Percentiles rank a stretch among this genome's conserved stretches.
Evolutionary conservation across 2,888 invertebrate species (phyloP).

Genomic region (Harpagoxenus sublaevis): DNA sequence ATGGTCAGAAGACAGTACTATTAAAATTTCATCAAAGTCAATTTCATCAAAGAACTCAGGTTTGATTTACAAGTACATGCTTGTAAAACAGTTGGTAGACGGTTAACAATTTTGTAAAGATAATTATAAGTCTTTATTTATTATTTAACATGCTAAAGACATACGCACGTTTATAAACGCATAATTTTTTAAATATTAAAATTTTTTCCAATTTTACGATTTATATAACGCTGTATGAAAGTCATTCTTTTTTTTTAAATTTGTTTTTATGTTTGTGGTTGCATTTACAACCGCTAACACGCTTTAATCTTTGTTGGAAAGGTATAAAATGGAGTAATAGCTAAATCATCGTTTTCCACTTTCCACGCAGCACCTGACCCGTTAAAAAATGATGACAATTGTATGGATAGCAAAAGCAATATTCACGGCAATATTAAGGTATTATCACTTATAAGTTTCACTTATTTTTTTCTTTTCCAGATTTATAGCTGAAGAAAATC

Average conservation of each 20-base stretch:
- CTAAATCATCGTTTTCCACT: slow-evolving; percentile 77
- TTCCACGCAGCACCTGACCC: slow-evolving; percentile 77
- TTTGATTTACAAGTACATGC: slow-evolving; percentile 58
- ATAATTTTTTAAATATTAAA: background rate
- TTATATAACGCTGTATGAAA: slow-evolving; percentile 3
- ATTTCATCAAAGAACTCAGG: slow-evolving; percentile 67
- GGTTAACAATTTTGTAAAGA: slow-evolving; percentile 11
- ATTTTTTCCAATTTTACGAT: background rate
- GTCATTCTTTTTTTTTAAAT: slow-evolving; percentile 26
- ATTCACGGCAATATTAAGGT: slow-evolving; percentile 75
- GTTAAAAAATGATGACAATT: slow-evolving; percentile 74
- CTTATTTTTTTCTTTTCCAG: background rate
- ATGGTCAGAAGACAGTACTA: slow-evolving; percentile 55
- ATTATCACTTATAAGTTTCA: background rate
- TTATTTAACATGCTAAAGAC: background rate
- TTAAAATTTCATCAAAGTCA: slow-evolving; percentile 28
- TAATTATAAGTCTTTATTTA: slow-evolving; percentile 3
- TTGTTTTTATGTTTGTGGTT: slow-evolving; percentile 35
- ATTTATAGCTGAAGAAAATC: background rate
- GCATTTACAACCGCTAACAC: slow-evolving; percentile 63
- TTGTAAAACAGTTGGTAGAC: slow-evolving; percentile 17
- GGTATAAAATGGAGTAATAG: slow-evolving; percentile 69
- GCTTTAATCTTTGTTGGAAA: slow-evolving; percentile 74
- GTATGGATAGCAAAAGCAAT: slow-evolving; percentile 76
- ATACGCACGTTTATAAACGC: background rate